A percentile compares a stretch with the other conserved stretches of the same genome.
These are phyloP conservation scores for Arge pagana DNA, from an alignment of 2,888 invertebrate genomes.

Conservation along the genomic window DNA sequence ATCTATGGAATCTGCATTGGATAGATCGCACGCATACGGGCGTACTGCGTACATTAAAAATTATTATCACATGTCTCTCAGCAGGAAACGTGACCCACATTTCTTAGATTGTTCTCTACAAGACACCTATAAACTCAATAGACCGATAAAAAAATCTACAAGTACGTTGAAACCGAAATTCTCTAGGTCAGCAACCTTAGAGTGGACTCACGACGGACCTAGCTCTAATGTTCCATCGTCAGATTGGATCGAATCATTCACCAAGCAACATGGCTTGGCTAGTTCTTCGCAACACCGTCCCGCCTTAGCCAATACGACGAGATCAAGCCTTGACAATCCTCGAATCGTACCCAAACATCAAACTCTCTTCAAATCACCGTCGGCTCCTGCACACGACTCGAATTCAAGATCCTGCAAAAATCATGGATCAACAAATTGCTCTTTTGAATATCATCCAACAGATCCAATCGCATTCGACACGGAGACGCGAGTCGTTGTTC, in stretches of 20 bases:
- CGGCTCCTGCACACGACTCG: conserved; percentile 13
- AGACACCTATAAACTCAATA: too few species aligned
- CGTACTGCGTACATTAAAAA: too few species aligned
- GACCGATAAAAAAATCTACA: too few species aligned
- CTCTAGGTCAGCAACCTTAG: conserved; percentile 21
- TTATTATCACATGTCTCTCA: too few species aligned
- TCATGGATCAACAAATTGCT: conserved; percentile 18
- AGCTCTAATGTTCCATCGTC: conserved; percentile 13
- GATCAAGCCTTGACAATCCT: conserved; percentile 12
- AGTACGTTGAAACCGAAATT: conserved; percentile 18
- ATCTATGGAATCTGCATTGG: too few species aligned
- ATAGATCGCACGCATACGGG: too few species aligned
- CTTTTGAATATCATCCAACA: conserved; percentile 18
- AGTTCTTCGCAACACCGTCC: not conserved
- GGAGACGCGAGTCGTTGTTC: not conserved
- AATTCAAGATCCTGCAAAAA: conserved; percentile 10
- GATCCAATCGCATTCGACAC: conserved; percentile 11
- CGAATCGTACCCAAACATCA: conserved; percentile 4
- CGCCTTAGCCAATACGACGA: not conserved
- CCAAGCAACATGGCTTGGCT: conserved; percentile 16
- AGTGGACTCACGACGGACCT: conserved; percentile 22
- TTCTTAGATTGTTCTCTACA: too few species aligned
- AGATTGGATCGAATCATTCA: conserved; percentile 22
- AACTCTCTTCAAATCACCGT: conserved; percentile 17
- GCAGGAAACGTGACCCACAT: too few species aligned